These are phyloP conservation scores for Gymnosoma rotundatum DNA, from an alignment of 2,888 invertebrate species.

Conservation along the genomic window DNA sequence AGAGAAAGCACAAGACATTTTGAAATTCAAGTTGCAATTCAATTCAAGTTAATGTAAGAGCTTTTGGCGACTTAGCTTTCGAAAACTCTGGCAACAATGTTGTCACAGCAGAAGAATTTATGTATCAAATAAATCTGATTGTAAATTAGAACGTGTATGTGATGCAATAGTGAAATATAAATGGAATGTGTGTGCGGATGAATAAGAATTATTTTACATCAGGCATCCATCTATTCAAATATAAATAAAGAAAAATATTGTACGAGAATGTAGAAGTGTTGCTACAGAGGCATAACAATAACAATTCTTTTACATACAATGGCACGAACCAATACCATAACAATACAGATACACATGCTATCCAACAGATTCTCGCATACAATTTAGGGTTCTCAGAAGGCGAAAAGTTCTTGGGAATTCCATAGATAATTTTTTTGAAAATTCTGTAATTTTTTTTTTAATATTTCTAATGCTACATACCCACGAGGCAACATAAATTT, in stretches of 20 bases:
- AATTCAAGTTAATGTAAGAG: no score
- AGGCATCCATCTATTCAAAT: background rate
- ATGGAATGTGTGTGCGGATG: background rate
- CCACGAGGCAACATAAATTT: no score
- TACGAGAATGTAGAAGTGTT: background rate
- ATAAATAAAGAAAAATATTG: constrained; percentile 16
- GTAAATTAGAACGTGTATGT: constrained; percentile 52
- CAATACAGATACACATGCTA: constrained; percentile 6
- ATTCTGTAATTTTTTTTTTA: no score
- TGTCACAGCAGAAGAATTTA: background rate
- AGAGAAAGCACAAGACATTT: no score
- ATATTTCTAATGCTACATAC: no score
- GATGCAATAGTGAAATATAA: background rate
- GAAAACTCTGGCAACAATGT: constrained; percentile 28
- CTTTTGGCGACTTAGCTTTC: background rate
- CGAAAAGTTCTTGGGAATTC: no score
- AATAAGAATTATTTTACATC: constrained; percentile 29
- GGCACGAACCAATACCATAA: constrained; percentile 8
- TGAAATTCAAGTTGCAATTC: no score
- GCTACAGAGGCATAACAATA: constrained; percentile 19
- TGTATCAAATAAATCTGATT: constrained; percentile 54
- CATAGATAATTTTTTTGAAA: no score
- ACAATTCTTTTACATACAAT: constrained; percentile 26
- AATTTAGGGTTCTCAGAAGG: background rate
- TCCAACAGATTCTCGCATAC: background rate